phyloP scores from a whole-genome alignment of 1,140 invertebrate species.

The Elymnias hypermnestra region DNA sequence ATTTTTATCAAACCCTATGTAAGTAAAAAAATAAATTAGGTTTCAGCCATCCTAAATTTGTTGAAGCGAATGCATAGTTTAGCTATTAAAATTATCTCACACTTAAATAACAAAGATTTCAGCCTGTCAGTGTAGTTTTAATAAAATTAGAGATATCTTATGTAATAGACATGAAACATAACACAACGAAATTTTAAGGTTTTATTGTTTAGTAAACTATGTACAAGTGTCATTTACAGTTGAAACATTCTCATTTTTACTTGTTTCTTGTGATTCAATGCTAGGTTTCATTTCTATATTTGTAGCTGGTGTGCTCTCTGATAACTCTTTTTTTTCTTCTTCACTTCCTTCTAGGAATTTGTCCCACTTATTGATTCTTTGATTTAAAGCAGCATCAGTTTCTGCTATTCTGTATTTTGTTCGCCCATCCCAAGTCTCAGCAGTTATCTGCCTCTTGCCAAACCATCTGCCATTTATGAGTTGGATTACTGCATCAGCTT shows the following conservation, averaged over 20 bases:
- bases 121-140: too few species aligned
- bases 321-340: constrained; percentile 36
- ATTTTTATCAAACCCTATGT: too few species aligned
- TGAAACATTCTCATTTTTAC: constrained; percentile 14
- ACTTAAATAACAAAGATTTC: too few species aligned
- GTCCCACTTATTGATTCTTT: constrained; percentile 92
- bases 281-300: not conserved
- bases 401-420: constrained; percentile 95
- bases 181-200: too few species aligned
- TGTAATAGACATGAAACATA: too few species aligned
- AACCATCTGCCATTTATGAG: constrained; percentile 96
- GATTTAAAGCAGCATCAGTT: constrained; percentile 90
- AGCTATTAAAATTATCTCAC: too few species aligned
- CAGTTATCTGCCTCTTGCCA: constrained; percentile 88
- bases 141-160: too few species aligned
- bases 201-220: too few species aligned
- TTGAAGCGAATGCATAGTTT: too few species aligned
- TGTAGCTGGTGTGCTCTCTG: constrained; percentile 29
- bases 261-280: not conserved
- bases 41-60: too few species aligned
- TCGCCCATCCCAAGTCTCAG: constrained; percentile 96
- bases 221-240: constrained; percentile 9
- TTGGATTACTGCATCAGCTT: constrained; percentile 92
- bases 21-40: too few species aligned
- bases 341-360: constrained; percentile 84